Evolutionary conservation across 2,888 invertebrate species (phyloP).

Genomic region (Herminia tarsipennalis): DNA sequence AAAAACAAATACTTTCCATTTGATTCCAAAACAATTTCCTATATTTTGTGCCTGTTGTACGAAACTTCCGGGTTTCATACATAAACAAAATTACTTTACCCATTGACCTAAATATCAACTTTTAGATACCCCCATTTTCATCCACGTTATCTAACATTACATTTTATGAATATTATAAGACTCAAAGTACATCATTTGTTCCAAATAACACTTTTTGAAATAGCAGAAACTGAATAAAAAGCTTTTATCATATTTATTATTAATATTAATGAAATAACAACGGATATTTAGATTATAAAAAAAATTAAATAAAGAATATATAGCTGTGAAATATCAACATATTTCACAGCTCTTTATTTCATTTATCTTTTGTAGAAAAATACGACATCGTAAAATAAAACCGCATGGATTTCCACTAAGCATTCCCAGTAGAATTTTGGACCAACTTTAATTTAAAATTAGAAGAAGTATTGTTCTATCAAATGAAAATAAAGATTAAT

Average conservation of each 20-base stretch:
- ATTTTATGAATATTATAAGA: too few relatives aligned
- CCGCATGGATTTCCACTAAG: slow-evolving; percentile 56
- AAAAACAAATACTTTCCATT: too few relatives aligned
- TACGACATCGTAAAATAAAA: slow-evolving; percentile 67
- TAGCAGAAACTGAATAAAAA: too few relatives aligned
- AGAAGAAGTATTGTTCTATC: too few relatives aligned
- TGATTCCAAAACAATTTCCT: background rate
- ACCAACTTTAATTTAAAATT: slow-evolving; percentile 32
- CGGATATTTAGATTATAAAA: background rate
- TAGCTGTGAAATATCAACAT: too few relatives aligned
- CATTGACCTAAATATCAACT: slow-evolving; percentile 10
- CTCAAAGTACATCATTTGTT: too few relatives aligned
- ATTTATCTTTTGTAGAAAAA: slow-evolving; percentile 53
- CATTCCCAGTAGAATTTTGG: slow-evolving; percentile 57
- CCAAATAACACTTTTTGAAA: too few relatives aligned
- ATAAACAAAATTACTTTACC: slow-evolving; percentile 1
- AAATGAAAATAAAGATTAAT: too few relatives aligned
- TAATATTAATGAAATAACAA: too few relatives aligned
- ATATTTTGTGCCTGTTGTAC: background rate
- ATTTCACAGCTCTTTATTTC: too few relatives aligned
- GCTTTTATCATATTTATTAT: too few relatives aligned
- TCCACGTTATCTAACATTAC: background rate
- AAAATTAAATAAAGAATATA: too few relatives aligned
- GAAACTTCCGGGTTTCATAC: background rate
- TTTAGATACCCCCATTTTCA: slow-evolving; percentile 5